These are phyloP conservation scores for Cacajao melanocephalus DNA, from an alignment of 2,797 vertebrate genomes.

Conservation along the genomic window DNA sequence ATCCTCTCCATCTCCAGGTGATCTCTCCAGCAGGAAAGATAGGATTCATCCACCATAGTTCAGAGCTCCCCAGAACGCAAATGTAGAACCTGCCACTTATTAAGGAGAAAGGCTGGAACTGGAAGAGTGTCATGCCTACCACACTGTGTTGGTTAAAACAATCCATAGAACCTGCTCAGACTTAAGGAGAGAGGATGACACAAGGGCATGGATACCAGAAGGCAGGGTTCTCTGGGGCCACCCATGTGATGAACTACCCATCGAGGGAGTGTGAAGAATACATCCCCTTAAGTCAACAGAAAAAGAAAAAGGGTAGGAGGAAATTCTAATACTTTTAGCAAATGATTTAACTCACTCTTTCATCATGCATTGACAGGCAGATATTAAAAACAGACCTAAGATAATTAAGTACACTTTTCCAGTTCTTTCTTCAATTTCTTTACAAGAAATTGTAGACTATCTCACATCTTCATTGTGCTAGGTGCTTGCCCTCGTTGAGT, in stretches of 20 bases:
- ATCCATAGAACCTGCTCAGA: background rate
- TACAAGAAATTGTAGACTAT: background rate
- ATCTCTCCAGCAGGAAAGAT: background rate
- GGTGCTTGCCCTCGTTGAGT: background rate
- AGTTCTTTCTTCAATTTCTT: conserved; percentile 18
- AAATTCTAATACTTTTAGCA: background rate
- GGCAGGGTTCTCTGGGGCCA: background rate
- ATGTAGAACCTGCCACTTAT: background rate
- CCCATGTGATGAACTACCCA: background rate
- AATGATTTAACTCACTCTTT: background rate
- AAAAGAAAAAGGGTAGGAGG: background rate
- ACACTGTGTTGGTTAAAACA: background rate
- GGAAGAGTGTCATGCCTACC: background rate
- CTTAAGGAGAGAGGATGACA: background rate
- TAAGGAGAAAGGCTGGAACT: background rate
- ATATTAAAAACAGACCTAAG: conserved; percentile 57
- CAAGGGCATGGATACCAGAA: background rate
- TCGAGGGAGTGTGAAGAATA: background rate
- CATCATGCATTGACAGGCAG: background rate
- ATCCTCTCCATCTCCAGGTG: background rate
- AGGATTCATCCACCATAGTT: accelerated
- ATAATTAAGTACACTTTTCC: conserved; percentile 44
- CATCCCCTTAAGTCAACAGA: background rate
- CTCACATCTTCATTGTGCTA: background rate
- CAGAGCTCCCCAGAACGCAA: background rate